phyloP scores from a whole-genome alignment of 2,888 invertebrate genomes.

The Ormyrus thymus region DNA sequence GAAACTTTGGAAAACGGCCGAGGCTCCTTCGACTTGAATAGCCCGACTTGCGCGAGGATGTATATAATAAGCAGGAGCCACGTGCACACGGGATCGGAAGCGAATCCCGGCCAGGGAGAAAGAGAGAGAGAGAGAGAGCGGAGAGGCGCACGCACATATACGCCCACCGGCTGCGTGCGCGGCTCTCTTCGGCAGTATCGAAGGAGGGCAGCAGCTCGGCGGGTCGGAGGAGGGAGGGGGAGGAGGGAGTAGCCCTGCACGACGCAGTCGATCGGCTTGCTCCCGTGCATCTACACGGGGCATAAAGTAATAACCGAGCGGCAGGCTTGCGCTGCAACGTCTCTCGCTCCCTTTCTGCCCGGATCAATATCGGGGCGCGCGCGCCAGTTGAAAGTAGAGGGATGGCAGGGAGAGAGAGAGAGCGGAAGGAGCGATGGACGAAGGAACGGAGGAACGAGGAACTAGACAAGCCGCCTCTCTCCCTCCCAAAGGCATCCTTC shows the following conservation, averaged over 20 bases:
- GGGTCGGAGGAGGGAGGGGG: not conserved
- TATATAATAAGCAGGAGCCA: conserved; percentile 40
- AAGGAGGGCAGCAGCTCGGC: conserved; percentile 16
- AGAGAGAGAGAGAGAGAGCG: conserved; percentile 11
- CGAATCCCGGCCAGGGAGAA: conserved; percentile 8
- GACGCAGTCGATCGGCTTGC: conserved; percentile 49
- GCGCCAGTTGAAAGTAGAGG: conserved; percentile 62
- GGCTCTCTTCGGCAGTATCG: conserved; percentile 11
- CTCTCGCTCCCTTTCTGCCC: conserved; percentile 50
- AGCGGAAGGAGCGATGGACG: conserved; percentile 58
- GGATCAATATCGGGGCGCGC: conserved; percentile 70
- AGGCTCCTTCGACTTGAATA: no score
- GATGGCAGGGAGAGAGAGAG: conserved; percentile 52
- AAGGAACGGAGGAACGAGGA: conserved; percentile 58
- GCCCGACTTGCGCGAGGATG: not conserved
- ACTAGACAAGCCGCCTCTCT: conserved; percentile 21
- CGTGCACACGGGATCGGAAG: conserved; percentile 14
- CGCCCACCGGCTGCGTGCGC: no score
- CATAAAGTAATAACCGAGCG: conserved; percentile 64
- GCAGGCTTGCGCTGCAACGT: conserved; percentile 59
- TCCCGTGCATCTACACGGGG: conserved; percentile 52
- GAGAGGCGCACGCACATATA: not conserved
- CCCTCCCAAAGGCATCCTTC: not conserved
- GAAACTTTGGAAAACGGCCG: no score
- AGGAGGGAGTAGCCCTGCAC: conserved; percentile 29